These are phyloP conservation scores for Acestrorhynchus altus DNA, from an alignment of 2,797 vertebrate species.

Conservation along the genomic window DNA sequence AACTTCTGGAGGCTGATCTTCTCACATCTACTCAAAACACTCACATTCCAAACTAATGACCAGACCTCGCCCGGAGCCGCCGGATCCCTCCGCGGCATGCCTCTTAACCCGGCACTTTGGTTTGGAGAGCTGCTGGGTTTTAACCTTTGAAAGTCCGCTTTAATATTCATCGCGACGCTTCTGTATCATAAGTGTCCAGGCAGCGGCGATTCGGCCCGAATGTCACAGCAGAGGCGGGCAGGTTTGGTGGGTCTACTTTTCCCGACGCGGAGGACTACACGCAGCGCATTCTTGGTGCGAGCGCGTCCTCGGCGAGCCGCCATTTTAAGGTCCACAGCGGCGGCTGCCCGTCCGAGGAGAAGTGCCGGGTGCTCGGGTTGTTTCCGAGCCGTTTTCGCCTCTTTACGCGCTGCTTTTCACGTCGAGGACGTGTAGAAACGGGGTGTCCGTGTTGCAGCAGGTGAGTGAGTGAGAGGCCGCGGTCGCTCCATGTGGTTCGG, in stretches of 20 bases:
- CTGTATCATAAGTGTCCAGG: background rate
- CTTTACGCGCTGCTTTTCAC: no score
- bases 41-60: slow-evolving; percentile 74
- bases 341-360: slow-evolving; percentile 38
- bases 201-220: no score
- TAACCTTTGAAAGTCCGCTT: background rate
- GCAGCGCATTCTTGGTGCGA: slow-evolving; percentile 60
- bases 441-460: background rate
- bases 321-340: slow-evolving; percentile 78
- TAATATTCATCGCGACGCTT: background rate
- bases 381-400: background rate
- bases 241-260: slow-evolving; percentile 71
- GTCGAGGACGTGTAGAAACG: background rate
- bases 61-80: slow-evolving; percentile 60
- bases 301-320: slow-evolving; percentile 59
- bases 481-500: no score
- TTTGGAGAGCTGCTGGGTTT: background rate
- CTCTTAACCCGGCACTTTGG: slow-evolving; percentile 25
- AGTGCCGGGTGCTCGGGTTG: slow-evolving; percentile 30
- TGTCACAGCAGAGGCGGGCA: slow-evolving; percentile 43
- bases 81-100: slow-evolving; percentile 59
- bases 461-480: background rate
- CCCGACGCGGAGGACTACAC: slow-evolving; percentile 80
- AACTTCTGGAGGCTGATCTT: slow-evolving; percentile 59
- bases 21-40: slow-evolving; percentile 58